Evolutionary conservation across 1,140 invertebrate species (phyloP).

Genomic region (Solenopsis fugax): DNA sequence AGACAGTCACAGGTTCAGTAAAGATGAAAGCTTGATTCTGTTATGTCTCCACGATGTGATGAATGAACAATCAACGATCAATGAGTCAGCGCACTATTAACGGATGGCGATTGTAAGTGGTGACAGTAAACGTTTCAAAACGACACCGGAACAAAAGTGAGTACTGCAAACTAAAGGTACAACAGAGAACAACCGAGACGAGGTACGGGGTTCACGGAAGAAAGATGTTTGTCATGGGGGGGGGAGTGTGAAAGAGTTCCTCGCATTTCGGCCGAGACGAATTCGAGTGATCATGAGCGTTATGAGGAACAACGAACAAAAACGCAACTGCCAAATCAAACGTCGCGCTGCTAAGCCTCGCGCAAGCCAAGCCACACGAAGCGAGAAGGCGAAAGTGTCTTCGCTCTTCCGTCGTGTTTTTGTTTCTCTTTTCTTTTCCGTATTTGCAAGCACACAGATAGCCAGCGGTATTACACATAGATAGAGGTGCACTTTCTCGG

Average conservation of each 20-base stretch:
- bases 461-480: slow-evolving; percentile 62
- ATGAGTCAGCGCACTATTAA: slow-evolving; percentile 65
- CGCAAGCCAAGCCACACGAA: slow-evolving; percentile 70
- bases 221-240: slow-evolving; percentile 31
- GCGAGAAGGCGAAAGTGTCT: slow-evolving; percentile 59
- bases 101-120: slow-evolving; percentile 53
- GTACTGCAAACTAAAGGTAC: slow-evolving; percentile 5
- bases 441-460: slow-evolving; percentile 71
- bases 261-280: slow-evolving; percentile 35
- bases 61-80: slow-evolving; percentile 70
- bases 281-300: slow-evolving; percentile 42
- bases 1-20: slow-evolving; percentile 75
- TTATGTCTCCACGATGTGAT: slow-evolving; percentile 68
- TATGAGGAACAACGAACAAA: slow-evolving; percentile 56
- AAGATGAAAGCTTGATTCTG: slow-evolving; percentile 71
- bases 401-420: slow-evolving; percentile 48
- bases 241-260: slow-evolving; percentile 2
- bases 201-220: slow-evolving; percentile 26
- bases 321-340: slow-evolving; percentile 72
- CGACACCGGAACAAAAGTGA: slow-evolving; percentile 28
- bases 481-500: slow-evolving; percentile 63
- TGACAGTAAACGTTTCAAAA: slow-evolving; percentile 27
- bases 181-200: slow-evolving; percentile 50
- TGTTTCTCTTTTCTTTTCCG: slow-evolving; percentile 4
- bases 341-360: slow-evolving; percentile 60